Percentiles rank a stretch among this genome's conserved stretches.
Conservation (phyloP, 2,888 invertebrate species). For the Idaea straminata region DNA sequence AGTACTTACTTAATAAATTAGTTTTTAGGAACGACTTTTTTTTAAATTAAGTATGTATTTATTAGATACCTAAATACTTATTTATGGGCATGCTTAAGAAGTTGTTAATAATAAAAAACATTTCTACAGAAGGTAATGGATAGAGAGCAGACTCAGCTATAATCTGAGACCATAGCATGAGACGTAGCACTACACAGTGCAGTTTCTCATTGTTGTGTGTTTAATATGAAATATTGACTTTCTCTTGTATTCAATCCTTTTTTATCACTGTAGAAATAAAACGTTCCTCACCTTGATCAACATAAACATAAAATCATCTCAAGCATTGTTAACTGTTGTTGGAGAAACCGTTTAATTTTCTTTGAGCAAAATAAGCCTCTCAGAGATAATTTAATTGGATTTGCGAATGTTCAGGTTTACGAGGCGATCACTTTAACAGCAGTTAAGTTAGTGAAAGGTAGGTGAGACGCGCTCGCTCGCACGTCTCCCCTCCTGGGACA, state of each 20-base stretch:
- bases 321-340: constrained; percentile 11
- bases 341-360: constrained; percentile 37
- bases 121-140: too few relatives aligned
- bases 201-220: too few relatives aligned
- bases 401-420: constrained; percentile 50
- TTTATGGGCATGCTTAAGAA: too few relatives aligned
- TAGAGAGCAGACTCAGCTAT: too few relatives aligned
- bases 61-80: too few relatives aligned
- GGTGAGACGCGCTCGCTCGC: constrained; percentile 7
- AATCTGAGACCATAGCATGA: too few relatives aligned
- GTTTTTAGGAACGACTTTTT: too few relatives aligned
- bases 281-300: background rate
- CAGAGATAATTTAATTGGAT: constrained; percentile 52
- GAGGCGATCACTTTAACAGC: constrained; percentile 52
- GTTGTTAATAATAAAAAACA: too few relatives aligned
- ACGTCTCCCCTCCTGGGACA: constrained; percentile 21
- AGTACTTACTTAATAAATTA: too few relatives aligned
- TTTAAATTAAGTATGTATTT: too few relatives aligned
- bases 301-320: constrained; percentile 13
- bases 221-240: background rate
- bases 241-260: background rate
- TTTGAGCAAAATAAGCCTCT: constrained; percentile 43
- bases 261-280: background rate
- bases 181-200: too few relatives aligned
- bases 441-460: constrained; percentile 34